These are phyloP conservation scores for Hesperia comma DNA, from an alignment of 2,888 invertebrate species.

Conservation along the genomic window DNA sequence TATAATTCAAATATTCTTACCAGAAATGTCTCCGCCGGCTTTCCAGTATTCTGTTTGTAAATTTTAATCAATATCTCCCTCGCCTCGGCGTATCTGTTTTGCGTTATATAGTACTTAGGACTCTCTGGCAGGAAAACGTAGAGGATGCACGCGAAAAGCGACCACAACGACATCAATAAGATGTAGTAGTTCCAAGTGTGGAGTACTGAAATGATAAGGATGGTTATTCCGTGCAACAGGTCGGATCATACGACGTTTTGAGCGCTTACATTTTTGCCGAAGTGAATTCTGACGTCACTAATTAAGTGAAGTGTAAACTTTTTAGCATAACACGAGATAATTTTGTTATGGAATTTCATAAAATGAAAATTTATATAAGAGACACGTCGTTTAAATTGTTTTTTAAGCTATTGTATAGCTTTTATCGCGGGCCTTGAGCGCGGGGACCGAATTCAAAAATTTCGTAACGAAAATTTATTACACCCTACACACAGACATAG, in stretches of 20 bases:
- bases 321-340: conserved; percentile 5
- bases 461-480: too few species aligned
- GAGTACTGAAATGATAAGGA: conserved; percentile 58
- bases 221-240: conserved; percentile 1
- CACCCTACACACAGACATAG: too few species aligned
- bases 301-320: conserved; percentile 23
- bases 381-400: not conserved
- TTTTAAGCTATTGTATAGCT: too few species aligned
- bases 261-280: conserved; percentile 11
- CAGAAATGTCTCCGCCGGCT: conserved; percentile 59
- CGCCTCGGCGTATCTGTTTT: conserved; percentile 64
- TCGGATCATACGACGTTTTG: not conserved
- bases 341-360: not conserved
- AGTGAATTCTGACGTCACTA: conserved; percentile 24
- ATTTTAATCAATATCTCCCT: conserved; percentile 62
- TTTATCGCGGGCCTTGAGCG: too few species aligned
- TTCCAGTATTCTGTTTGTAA: conserved; percentile 65
- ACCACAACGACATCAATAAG: conserved; percentile 60
- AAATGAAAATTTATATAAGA: not conserved
- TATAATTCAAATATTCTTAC: conserved; percentile 46
- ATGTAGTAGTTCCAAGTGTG: conserved; percentile 73
- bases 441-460: too few species aligned
- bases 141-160: conserved; percentile 55
- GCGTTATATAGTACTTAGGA: conserved; percentile 67
- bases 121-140: conserved; percentile 66